Evolutionary conservation across 2,888 invertebrate genomes (phyloP).

Genomic region (Dorcus hopei): DNA sequence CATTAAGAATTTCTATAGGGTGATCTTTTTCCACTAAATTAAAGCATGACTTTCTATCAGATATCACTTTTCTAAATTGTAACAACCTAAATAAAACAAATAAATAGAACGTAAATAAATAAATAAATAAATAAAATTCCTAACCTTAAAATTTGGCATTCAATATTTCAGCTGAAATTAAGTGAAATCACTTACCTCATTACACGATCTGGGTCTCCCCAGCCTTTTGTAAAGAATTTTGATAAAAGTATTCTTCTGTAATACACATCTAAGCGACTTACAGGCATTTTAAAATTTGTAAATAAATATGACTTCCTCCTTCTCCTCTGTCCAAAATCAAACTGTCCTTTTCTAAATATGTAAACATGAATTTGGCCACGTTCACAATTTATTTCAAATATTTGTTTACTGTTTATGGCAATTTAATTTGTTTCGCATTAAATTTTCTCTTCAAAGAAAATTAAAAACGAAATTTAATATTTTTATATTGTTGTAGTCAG

Average conservation of each 20-base stretch:
- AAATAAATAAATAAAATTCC: background rate
- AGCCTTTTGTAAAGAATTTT: constrained; percentile 93
- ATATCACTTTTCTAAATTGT: constrained; percentile 83
- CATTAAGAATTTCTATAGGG: constrained; percentile 84
- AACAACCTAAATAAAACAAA: constrained; percentile 65
- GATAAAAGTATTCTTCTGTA: constrained; percentile 85
- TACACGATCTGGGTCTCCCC: constrained; percentile 92
- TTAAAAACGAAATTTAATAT: too few relatives aligned
- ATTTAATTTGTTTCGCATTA: too few relatives aligned
- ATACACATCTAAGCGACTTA: constrained; percentile 65
- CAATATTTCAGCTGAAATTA: background rate
- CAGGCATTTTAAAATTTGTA: constrained; percentile 32
- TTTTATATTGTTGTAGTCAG: too few relatives aligned
- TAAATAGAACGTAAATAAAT: background rate
- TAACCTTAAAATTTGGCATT: background rate
- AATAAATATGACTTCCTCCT: background rate
- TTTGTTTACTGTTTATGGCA: too few relatives aligned
- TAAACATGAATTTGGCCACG: too few relatives aligned
- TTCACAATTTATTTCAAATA: too few relatives aligned
- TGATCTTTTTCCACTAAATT: constrained; percentile 78
- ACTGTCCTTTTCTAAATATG: too few relatives aligned
- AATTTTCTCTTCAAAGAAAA: too few relatives aligned
- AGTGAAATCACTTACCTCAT: constrained; percentile 57
- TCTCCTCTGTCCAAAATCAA: too few relatives aligned
- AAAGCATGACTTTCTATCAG: constrained; percentile 77